Evolutionary conservation across 2,113 vertebrate species (phyloP), one percentile per base, ranked within the genome.

Genomic region (Pongo abelii): DNA sequence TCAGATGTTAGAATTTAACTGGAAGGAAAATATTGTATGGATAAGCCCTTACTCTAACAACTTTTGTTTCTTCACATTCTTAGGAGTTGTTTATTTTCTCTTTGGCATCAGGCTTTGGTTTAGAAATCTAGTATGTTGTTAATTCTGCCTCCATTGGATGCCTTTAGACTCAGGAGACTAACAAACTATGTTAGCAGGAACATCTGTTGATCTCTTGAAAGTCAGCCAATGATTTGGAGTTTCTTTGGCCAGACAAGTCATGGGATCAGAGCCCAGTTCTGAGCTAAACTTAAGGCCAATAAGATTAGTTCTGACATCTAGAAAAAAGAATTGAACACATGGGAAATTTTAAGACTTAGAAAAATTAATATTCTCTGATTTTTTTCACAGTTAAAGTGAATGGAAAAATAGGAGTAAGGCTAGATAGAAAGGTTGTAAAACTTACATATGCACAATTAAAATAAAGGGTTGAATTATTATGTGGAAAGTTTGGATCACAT

Each of bases 181-280:
- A 57, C 84, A 97, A 98, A 94, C 18, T 69, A 11, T 87, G 55
- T 89, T 70, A 96, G 55, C 46, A 90, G 75, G 46, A 95, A 83
- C 95, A 98, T 93, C 64, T 96, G 92, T 27, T 67, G 50, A 88
- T n/a, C 55, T 88, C 94, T 95, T 87, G 89, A 93, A 92, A 96
- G 85, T 81, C 77, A 97, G 92, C 40, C 96, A 97, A 79, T 64
- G 55, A 93, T 2, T 2, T 52, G 17, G 52, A 94, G 86, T 96
- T 98, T 96, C 81, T 97, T 81, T 95, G 38, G 48, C 80, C 48
- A 75, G 72, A 87, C 84, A 94, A 30, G 57, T 38, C 1, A 30
- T 7, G 97, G 91, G 91, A 97, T 57, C 8, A 18, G 90, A 91
- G 72, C 94, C 97, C 97, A 97, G 0, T 89, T 7, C 57, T 95